A percentile compares a stretch with the other conserved stretches of the same genome.
phyloP scores from a whole-genome alignment of 2,888 invertebrate genomes.

The Nomada flava region DNA sequence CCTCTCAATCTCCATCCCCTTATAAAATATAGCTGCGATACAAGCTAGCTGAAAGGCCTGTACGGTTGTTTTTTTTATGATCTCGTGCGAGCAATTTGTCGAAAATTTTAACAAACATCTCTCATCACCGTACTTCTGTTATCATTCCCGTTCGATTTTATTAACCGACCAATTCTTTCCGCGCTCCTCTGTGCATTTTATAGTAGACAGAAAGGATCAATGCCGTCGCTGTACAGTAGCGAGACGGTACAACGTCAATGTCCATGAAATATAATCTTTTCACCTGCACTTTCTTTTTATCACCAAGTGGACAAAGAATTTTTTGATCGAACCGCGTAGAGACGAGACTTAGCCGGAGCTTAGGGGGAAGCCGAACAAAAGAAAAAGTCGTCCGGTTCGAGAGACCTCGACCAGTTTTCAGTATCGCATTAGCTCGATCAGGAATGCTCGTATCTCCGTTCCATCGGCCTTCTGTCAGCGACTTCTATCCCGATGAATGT shows the following conservation, averaged over 20 bases:
- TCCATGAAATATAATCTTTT: too few relatives aligned
- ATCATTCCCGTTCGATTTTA: too few relatives aligned
- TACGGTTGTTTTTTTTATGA: background rate
- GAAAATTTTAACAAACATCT: background rate
- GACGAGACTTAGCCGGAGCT: conserved; percentile 11
- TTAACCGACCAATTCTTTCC: background rate
- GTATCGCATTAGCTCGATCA: conserved; percentile 72
- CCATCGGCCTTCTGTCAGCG: conserved; percentile 68
- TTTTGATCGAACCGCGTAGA: conserved; percentile 20
- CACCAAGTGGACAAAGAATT: conserved; percentile 1
- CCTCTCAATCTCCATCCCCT: background rate
- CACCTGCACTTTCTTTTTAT: too few relatives aligned
- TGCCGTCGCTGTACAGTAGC: too few relatives aligned
- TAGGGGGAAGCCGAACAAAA: conserved; percentile 43
- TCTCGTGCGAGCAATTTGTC: background rate
- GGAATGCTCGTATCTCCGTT: conserved; percentile 68
- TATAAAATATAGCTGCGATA: background rate
- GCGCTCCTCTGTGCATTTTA: background rate
- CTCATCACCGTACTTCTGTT: background rate
- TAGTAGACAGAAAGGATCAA: background rate
- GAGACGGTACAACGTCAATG: too few relatives aligned
- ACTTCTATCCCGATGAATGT: conserved; percentile 67
- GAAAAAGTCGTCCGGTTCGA: conserved; percentile 49
- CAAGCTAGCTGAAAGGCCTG: background rate
- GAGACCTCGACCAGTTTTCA: conserved; percentile 69